Percentiles rank a stretch among this genome's conserved stretches.
These are phyloP conservation scores for Turritopsis rubra DNA, from an alignment of 30 jellyfish, hydroid and myxozoan species.

Conservation along the genomic window DNA sequence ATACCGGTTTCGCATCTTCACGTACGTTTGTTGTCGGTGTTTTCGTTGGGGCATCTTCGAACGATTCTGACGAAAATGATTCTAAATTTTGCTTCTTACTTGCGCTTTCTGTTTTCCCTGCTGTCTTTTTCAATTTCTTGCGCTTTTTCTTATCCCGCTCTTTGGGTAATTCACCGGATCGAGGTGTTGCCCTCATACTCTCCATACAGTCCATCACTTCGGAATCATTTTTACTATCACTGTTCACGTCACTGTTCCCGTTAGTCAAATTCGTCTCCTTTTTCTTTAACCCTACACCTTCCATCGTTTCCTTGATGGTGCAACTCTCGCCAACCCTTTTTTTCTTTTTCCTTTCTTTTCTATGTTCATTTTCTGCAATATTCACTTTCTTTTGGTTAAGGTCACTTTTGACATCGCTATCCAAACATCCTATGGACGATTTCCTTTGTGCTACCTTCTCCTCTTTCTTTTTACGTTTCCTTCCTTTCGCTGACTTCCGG, in stretches of 20 bases:
- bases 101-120: background rate
- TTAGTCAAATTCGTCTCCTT: background rate
- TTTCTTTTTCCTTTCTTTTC: slow-evolving; percentile 2
- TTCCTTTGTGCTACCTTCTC: background rate
- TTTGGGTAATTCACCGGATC: background rate
- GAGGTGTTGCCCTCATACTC: background rate
- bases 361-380: no score
- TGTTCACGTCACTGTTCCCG: background rate
- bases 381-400: background rate
- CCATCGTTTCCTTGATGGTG: background rate
- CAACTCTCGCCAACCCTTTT: background rate
- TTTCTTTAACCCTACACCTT: background rate
- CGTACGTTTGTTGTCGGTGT: background rate
- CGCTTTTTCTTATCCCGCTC: background rate
- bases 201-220: background rate
- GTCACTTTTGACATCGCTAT: background rate
- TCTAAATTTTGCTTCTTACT: background rate
- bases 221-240: background rate
- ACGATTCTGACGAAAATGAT: background rate
- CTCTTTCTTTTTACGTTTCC: background rate
- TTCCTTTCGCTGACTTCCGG: background rate
- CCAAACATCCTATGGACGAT: background rate
- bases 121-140: background rate
- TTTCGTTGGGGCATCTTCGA: background rate
- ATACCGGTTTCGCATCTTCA: background rate